Evolutionary conservation across 2,113 vertebrate species (phyloP), one percentile per base, ranked within the genome.

Genomic region (cat (Felis catus)): DNA sequence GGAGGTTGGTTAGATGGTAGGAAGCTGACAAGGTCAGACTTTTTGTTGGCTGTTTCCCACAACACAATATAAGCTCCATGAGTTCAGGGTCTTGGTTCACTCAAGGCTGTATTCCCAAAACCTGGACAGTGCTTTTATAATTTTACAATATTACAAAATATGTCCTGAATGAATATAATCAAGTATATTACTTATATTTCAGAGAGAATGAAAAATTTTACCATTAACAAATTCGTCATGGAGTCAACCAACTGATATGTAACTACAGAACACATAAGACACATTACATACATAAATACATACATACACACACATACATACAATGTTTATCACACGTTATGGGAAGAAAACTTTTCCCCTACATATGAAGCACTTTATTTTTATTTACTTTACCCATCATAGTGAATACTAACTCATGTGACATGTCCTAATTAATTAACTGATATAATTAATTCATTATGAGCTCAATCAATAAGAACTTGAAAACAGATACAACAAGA

Each of bases 381-480:
- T 66, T 41, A 65, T 53, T 86, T 39, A 63, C 63, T 41, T 12
- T 98, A 97, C 0, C 84, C 53, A 65, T 99, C 98, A 16, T 98
- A 97, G 93, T 98, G 66, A 71, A 99, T 98, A 93, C 98, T 98
- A 91, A 98, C 98, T 78, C 5, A 63, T 31, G 76, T 81, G 76
- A 99, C 70, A 94, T 98, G 98, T 83, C 45, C 79, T 66, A 91
- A 87, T 36, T 65, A 90, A 85, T n/a, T 58, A 87, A 45, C 5
- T 10, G 29, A 70, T 70, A 51, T 19, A 91, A 66, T 87, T 70
- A 78, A 78, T 48, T 78, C 31, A 45, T 29, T 51, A 31, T 18
- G 31, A 70, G 48, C 16, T 70, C 70, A 78, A 8, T 70, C 88
- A 68, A 12, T 84, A 78, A 48, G 51, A 65, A 79, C 36, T 45